phyloP scores from a whole-genome alignment of 2,113 vertebrate species.

The Echinops telfairi region DNA sequence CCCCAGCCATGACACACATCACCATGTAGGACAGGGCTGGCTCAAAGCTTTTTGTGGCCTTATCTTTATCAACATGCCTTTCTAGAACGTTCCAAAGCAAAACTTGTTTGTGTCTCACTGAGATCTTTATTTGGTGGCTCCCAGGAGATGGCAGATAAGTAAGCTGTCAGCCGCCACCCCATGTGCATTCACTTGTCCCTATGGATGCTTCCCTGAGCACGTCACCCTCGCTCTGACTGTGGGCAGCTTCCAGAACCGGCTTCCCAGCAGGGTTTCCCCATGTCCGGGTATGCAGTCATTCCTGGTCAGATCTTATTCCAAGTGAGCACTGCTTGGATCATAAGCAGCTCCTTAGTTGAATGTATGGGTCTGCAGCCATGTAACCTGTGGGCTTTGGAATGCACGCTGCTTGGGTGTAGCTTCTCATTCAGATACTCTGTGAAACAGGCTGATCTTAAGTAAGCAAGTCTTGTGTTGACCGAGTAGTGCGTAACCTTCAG shows the following conservation, averaged over 20 bases:
- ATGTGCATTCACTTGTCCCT: neutral
- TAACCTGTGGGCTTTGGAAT: neutral
- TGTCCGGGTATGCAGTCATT: neutral
- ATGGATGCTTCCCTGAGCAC: neutral
- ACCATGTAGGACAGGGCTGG: neutral
- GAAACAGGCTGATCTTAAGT: neutral
- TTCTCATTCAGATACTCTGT: fast-evolving
- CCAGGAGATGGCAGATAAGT: neutral
- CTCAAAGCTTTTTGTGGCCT: neutral
- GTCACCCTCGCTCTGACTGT: neutral
- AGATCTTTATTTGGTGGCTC: neutral
- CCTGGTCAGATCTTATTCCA: neutral
- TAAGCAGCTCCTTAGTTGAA: neutral
- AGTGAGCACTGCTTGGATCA: neutral
- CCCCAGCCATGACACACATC: neutral
- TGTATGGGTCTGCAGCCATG: neutral
- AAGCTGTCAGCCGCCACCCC: neutral
- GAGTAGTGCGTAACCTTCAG: neutral
- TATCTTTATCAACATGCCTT: neutral
- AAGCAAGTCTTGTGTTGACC: neutral
- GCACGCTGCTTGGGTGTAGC: neutral
- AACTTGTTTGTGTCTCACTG: neutral
- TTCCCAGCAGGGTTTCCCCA: neutral
- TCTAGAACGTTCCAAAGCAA: neutral
- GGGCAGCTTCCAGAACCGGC: neutral